A percentile compares a stretch with the other conserved stretches of the same genome.
Conservation (phyloP, 2,113 vertebrate genomes). For the Caracal caracal region DNA sequence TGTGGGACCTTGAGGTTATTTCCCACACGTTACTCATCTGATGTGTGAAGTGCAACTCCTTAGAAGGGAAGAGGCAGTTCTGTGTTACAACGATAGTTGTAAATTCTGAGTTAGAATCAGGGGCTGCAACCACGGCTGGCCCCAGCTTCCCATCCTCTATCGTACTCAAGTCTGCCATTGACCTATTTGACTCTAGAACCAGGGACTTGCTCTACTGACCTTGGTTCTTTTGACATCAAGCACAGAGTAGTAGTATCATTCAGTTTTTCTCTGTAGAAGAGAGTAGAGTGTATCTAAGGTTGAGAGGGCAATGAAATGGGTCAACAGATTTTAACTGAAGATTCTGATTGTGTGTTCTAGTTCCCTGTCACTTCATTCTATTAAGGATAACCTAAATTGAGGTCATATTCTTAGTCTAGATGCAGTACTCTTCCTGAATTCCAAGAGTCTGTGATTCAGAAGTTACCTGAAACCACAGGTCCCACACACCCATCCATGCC, state of each 20-base stretch:
- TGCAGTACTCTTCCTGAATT: background rate
- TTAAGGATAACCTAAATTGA: background rate
- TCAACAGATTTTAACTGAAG: background rate
- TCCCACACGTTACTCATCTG: background rate
- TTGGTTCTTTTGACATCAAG: background rate
- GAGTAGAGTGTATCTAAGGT: background rate
- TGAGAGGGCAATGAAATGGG: background rate
- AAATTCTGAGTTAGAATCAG: background rate
- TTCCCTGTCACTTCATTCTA: background rate
- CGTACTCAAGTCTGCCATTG: no score
- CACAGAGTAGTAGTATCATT: background rate
- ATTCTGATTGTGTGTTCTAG: background rate
- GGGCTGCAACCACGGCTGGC: rapidly evolving
- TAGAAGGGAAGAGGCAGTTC: background rate
- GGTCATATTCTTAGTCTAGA: background rate
- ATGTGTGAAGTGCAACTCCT: background rate
- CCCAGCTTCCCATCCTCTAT: background rate
- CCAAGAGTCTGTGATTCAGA: background rate
- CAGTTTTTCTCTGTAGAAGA: background rate
- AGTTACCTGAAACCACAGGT: background rate
- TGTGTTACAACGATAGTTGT: background rate
- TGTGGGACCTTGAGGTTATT: background rate
- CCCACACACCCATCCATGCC: background rate
- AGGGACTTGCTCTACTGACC: background rate
- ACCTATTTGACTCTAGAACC: background rate